phyloP scores from a whole-genome alignment of 2,113 vertebrate genomes.

The Pseudopipra pipra region DNA sequence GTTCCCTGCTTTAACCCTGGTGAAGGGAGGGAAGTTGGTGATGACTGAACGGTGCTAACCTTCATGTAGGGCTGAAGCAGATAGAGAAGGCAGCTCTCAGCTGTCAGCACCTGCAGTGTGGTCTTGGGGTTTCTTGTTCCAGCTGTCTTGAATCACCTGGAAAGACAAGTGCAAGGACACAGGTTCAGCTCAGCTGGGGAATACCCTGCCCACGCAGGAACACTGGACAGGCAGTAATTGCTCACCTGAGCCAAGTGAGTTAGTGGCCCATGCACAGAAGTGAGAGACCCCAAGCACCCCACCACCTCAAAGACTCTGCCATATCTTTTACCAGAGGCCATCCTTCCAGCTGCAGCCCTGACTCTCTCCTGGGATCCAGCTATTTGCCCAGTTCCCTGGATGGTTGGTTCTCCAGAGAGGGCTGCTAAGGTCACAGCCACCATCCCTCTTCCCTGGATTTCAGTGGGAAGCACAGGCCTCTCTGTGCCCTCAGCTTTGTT shows the following conservation, averaged over 20 bases:
- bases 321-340: neutral
- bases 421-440: neutral
- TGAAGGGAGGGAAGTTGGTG: neutral
- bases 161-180: neutral
- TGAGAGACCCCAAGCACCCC: fast-evolving
- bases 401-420: neutral
- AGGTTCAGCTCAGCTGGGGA: neutral
- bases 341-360: neutral
- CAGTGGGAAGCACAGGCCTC: neutral
- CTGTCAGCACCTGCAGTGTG: fast-evolving
- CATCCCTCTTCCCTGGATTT: fast-evolving
- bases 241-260: neutral
- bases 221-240: neutral
- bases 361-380: neutral
- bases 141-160: neutral
- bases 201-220: neutral
- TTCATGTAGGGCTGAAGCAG: neutral
- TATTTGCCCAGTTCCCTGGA: neutral
- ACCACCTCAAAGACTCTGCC: neutral
- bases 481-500: neutral
- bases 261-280: neutral
- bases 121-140: neutral
- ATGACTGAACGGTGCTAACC: neutral
- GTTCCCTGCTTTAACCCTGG: neutral
- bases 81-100: neutral